phyloP scores from a whole-genome alignment of 2,797 vertebrate species.

The Melanotaenia trifasciata region DNA sequence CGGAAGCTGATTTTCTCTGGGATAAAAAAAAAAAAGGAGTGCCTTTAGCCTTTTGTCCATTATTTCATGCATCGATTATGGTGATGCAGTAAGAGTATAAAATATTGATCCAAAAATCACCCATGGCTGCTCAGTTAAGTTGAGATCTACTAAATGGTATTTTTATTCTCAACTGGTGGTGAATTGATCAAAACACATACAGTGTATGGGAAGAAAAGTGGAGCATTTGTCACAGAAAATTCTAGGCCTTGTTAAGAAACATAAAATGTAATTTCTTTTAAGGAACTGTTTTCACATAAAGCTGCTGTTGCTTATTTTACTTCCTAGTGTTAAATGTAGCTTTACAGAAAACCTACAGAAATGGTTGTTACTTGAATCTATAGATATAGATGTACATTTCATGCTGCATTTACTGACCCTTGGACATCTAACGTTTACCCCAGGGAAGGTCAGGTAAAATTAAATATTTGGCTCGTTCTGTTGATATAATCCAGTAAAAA shows the following conservation, averaged over 20 bases:
- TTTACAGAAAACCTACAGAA: neutral
- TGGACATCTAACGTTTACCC: no score
- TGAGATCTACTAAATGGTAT: neutral
- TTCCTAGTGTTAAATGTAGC: neutral
- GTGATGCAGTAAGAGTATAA: neutral
- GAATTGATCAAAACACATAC: neutral
- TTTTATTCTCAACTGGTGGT: neutral
- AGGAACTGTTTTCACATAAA: neutral
- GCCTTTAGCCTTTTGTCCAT: neutral
- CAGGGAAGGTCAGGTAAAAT: no score
- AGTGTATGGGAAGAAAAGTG: neutral
- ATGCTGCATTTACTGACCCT: no score
- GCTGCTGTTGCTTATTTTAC: neutral
- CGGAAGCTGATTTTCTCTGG: neutral
- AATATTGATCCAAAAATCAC: neutral
- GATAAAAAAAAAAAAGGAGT: neutral
- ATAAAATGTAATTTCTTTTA: neutral
- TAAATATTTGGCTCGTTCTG: no score
- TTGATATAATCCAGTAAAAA: no score
- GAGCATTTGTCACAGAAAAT: neutral
- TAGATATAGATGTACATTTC: neutral
- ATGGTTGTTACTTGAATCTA: neutral
- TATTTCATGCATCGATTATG: slow-evolving; percentile 5
- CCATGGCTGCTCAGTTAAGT: neutral
- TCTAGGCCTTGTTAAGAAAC: neutral